Conservation (phyloP, 2,113 vertebrate genomes). For the Melanerpes aurifrons region DNA sequence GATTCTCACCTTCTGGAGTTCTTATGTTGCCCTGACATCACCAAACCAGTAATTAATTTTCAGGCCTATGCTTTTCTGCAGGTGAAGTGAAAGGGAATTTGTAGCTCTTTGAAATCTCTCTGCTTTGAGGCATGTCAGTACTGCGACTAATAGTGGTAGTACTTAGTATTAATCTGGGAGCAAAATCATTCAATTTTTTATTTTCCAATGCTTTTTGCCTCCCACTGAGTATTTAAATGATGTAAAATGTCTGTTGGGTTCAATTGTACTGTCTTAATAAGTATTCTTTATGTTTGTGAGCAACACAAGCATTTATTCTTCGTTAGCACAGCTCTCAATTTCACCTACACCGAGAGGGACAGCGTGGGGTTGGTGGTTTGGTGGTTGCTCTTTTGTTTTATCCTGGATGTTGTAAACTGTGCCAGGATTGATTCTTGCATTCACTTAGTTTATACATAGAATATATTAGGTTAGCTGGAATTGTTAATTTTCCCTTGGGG, state of each 20-base stretch:
- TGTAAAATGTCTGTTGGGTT: constrained; percentile 69
- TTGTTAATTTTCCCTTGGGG: constrained; percentile 84
- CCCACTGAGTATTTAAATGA: constrained; percentile 65
- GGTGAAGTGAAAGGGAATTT: constrained; percentile 43
- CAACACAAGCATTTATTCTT: constrained; percentile 66
- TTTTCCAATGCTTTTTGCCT: constrained; percentile 59
- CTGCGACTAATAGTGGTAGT: constrained; percentile 45
- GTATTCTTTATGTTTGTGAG: constrained; percentile 69
- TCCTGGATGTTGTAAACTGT: constrained; percentile 61
- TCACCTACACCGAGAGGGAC: constrained; percentile 59
- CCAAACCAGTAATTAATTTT: constrained; percentile 46
- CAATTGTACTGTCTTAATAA: constrained; percentile 71
- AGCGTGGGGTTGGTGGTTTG: background rate
- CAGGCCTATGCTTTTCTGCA: background rate
- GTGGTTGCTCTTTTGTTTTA: background rate
- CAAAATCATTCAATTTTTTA: constrained; percentile 68
- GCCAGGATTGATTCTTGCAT: constrained; percentile 76
- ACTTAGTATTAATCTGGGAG: constrained; percentile 71
- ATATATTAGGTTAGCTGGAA: constrained; percentile 86
- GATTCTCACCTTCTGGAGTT: background rate
- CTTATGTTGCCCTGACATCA: constrained; percentile 13
- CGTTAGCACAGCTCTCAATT: constrained; percentile 73
- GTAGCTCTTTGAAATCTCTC: constrained; percentile 35
- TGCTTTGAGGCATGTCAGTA: constrained; percentile 46
- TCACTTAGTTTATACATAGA: constrained; percentile 75